A percentile compares a stretch with the other conserved stretches of the same genome.
These are phyloP conservation scores for Glaucomys volans DNA, from an alignment of 2,113 vertebrate genomes.

Conservation along the genomic window DNA sequence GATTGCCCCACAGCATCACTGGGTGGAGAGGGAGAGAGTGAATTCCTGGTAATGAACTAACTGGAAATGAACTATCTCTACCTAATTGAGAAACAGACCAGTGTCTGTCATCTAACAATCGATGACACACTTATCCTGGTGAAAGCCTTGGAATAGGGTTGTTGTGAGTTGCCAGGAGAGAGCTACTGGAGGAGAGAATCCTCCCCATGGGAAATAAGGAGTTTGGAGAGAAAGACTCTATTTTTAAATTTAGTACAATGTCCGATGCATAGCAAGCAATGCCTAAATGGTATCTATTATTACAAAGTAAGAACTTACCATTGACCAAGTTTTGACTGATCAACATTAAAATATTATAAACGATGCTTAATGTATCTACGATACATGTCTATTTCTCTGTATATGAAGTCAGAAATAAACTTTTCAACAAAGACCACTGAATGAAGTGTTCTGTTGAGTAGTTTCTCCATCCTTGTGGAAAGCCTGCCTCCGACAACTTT, in stretches of 20 bases:
- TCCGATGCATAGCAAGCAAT: not conserved
- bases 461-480: not conserved
- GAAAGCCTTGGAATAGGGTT: not conserved
- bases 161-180: not conserved
- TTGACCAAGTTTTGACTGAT: not conserved
- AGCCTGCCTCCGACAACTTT: not conserved
- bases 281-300: not conserved
- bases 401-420: not conserved
- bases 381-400: not conserved
- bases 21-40: not conserved
- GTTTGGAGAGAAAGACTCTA: not conserved
- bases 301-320: not conserved
- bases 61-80: not conserved
- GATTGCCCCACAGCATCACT: not conserved
- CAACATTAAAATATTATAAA: not conserved
- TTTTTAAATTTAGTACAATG: not conserved
- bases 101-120: not conserved
- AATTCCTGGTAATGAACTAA: not conserved
- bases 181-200: not conserved
- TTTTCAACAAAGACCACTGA: not conserved
- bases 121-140: not conserved
- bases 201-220: not conserved
- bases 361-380: not conserved
- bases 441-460: not conserved
- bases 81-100: not conserved